Conservation (phyloP, 1,140 invertebrate species). For the Batillaria attramentaria region DNA sequence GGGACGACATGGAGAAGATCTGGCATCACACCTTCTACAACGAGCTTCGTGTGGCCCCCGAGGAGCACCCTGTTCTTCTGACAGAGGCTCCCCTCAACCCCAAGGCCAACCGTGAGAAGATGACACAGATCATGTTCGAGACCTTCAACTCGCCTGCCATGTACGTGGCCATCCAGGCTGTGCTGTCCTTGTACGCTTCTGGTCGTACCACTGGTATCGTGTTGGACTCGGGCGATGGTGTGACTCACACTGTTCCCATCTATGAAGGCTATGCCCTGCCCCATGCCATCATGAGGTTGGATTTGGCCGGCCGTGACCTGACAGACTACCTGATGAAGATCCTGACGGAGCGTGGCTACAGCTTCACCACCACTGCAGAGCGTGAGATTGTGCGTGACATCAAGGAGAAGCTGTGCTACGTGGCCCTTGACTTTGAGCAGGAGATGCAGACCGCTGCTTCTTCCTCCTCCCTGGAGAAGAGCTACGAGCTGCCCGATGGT, state of each 20-base stretch:
- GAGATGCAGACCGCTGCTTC: conserved; percentile 40
- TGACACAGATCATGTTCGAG: conserved; percentile 74
- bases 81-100: conserved; percentile 70
- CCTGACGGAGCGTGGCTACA: conserved; percentile 95
- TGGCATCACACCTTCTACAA: conserved; percentile 85
- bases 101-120: conserved; percentile 72
- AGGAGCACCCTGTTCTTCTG: conserved; percentile 73
- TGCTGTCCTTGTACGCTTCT: conserved; percentile 92
- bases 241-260: conserved; percentile 91
- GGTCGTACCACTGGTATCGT: conserved; percentile 87
- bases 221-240: conserved; percentile 83
- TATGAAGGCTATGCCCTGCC: conserved; percentile 85
- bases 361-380: conserved; percentile 95
- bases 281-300: conserved; percentile 87
- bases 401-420: conserved; percentile 92
- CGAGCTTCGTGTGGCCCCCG: conserved; percentile 91
- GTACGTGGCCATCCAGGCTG: conserved; percentile 94
- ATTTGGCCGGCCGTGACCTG: conserved; percentile 95
- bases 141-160: conserved; percentile 92
- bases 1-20: conserved; percentile 91
- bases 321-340: conserved; percentile 96
- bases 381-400: conserved; percentile 89
- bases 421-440: conserved; percentile 84
- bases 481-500: conserved; percentile 44
- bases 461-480: conserved; percentile 47